These are phyloP conservation scores for Lathamus discolor DNA, from an alignment of 2,113 vertebrate genomes.

Conservation along the genomic window DNA sequence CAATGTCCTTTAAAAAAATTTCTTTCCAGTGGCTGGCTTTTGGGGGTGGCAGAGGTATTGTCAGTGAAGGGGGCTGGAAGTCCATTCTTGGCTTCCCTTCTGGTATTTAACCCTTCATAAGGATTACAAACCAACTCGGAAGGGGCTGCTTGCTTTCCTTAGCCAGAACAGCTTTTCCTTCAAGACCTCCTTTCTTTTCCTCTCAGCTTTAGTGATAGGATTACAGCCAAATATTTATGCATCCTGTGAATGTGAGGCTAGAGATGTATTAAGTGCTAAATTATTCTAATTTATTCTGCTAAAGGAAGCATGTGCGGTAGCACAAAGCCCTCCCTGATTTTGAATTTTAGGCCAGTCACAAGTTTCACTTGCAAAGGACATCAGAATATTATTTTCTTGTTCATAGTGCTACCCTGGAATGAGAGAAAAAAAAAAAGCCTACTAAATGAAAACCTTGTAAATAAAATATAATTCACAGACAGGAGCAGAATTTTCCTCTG, in stretches of 20 bases:
- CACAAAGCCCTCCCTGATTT: constrained; percentile 22
- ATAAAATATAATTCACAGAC: constrained; percentile 78
- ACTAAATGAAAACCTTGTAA: constrained; percentile 70
- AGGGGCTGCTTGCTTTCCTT: neutral
- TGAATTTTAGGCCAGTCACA: constrained; percentile 7
- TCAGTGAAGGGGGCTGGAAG: neutral
- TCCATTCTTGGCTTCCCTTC: neutral
- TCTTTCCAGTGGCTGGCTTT: constrained; percentile 8
- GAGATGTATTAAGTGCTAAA: constrained; percentile 31
- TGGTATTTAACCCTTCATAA: neutral
- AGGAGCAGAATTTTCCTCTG: constrained; percentile 76
- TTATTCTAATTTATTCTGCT: constrained; percentile 63
- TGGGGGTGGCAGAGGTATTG: neutral
- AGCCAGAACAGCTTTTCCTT: neutral
- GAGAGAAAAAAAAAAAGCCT: neutral
- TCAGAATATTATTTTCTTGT: constrained; percentile 18
- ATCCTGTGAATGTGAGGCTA: constrained; percentile 2
- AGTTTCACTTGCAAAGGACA: neutral
- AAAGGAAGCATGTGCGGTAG: neutral
- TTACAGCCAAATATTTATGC: constrained; percentile 58
- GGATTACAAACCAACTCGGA: neutral
- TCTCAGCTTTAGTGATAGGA: constrained; percentile 24
- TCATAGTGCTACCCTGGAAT: neutral
- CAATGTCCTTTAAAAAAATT: constrained; percentile 69
- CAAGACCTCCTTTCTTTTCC: neutral